phyloP scores from a whole-genome alignment of 64 coral and sea anemone species.

The Dendronephthya gigantea region DNA sequence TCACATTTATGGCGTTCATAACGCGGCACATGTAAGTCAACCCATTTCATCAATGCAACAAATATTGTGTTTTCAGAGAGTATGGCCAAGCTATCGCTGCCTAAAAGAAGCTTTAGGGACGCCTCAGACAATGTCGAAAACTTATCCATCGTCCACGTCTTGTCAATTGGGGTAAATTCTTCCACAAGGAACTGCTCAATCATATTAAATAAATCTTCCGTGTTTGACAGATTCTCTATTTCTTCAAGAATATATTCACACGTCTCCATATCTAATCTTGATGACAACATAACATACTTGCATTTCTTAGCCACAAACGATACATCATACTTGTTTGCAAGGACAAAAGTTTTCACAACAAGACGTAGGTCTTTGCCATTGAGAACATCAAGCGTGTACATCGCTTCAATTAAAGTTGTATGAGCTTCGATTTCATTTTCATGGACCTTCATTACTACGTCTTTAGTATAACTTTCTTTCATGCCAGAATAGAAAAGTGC shows the following conservation, averaged over 20 bases:
- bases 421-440: not conserved
- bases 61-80: not conserved
- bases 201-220: not conserved
- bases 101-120: not conserved
- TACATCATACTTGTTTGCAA: not conserved
- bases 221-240: not conserved
- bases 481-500: constrained; percentile 6
- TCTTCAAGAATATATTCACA: not conserved
- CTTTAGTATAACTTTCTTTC: not conserved
- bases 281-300: not conserved
- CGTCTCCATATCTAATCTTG: not conserved
- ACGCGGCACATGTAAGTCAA: not conserved
- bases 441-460: not conserved
- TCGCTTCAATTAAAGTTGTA: not conserved
- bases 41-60: not conserved
- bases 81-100: not conserved
- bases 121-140: not conserved
- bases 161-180: not conserved
- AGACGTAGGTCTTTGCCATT: not conserved
- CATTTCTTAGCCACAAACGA: not conserved
- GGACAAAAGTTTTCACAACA: not conserved
- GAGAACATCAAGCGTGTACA: not conserved
- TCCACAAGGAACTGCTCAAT: not conserved
- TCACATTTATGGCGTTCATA: not conserved
- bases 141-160: not conserved